Base-by-base conservation (phyloP, 2,888 invertebrate species). In the Malthinus seriepunctatus region DNA sequence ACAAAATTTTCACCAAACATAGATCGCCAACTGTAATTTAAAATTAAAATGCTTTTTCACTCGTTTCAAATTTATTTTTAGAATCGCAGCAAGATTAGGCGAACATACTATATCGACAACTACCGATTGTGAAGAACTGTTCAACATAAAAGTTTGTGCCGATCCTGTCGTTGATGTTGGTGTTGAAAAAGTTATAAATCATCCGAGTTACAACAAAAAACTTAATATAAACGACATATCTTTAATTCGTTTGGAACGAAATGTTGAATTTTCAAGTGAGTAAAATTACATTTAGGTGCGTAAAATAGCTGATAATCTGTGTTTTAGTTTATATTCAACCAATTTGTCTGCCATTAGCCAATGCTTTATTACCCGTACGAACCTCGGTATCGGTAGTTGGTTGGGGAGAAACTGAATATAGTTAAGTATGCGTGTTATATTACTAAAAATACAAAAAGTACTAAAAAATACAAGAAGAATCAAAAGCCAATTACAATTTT, bases 31-130 rank as follows among this genome's bases (percentile, higher is more conserved):
- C 5, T 23, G 23, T 23, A 23, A 23, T 23, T 23, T 23, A 23
- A 23, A 5, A 5, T 2, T 23, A 23, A 23, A 3, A 3, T 23
- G 23, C n/a, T 23, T 2, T 23, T 23, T 23, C 23, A 5, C 5
- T 5, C 5, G 2, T 23, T 23, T 2, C 5, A 23, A 23, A 5
- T 23, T 23, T 23, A 5, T 5, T 23, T 23, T 23, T 23, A 49
- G 49, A 14, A 11, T 12, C 5, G 37, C 80, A 38, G 82, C 84
- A 1, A 82, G 88, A 8, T 76, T 81, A 1, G 80, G 81, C 1
- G 81, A 82, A 65, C 79, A 79, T 64, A 75, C 81, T 67, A 75
- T 70, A 0, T 59, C 60, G 0, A 69, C 74, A 32, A 74, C 70
- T 0, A 54, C 32, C 0, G 82, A 82, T 67, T 81, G 81, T 63